phyloP scores from a whole-genome alignment of 37 sponge, comb jelly and placozoan species.

The Eunapius fragilis region DNA sequence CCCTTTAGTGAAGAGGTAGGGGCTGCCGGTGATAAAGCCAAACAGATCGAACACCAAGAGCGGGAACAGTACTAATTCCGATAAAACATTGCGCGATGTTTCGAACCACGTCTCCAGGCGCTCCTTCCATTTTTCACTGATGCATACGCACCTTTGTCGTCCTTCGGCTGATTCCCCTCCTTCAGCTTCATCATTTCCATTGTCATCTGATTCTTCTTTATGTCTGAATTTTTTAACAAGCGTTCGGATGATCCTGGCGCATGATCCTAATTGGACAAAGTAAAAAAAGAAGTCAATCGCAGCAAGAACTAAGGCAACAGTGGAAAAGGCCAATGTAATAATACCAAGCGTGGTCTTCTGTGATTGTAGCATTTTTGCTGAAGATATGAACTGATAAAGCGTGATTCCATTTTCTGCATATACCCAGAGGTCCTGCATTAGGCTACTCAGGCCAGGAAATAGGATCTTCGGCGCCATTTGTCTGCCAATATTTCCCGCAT shows the following conservation, averaged over 20 bases:
- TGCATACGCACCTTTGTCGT: background rate
- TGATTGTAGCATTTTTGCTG: background rate
- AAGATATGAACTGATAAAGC: background rate
- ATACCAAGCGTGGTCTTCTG: background rate
- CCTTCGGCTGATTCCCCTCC: background rate
- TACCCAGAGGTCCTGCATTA: constrained; percentile 56
- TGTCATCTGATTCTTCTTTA: background rate
- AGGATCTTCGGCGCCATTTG: constrained; percentile 23
- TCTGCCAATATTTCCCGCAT: background rate
- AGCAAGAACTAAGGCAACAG: constrained; percentile 11
- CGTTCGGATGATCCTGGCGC: background rate
- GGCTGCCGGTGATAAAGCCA: constrained; percentile 20
- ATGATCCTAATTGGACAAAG: constrained; percentile 35
- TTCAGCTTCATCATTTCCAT: constrained; percentile 4
- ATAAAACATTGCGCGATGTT: constrained; percentile 24
- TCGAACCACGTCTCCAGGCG: constrained; percentile 30
- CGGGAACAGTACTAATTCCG: constrained; percentile 44
- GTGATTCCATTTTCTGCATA: constrained; percentile 30
- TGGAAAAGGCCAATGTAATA: constrained; percentile 2
- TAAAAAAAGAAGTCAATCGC: constrained; percentile 50
- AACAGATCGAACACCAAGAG: constrained; percentile 50
- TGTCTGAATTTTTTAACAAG: background rate
- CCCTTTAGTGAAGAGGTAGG: background rate
- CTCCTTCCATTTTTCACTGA: constrained; percentile 2
- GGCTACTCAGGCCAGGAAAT: constrained; percentile 36